Evolutionary conservation across 2,113 vertebrate genomes (phyloP).

Genomic region (Oxyruncus cristatus): DNA sequence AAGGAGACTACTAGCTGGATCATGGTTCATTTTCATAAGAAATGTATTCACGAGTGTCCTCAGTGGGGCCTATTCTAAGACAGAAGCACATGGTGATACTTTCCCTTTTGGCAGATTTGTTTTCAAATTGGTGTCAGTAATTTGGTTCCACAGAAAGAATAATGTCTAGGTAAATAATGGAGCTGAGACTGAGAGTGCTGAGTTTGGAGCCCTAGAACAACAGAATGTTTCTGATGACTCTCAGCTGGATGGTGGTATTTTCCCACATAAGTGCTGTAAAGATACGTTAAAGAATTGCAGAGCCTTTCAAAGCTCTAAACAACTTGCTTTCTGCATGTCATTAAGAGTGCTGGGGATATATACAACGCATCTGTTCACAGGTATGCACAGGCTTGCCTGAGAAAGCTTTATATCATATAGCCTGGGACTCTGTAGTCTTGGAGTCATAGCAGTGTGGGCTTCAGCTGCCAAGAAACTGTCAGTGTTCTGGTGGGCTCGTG

Average conservation of each 20-base stretch:
- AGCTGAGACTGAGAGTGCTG: constrained; percentile 40
- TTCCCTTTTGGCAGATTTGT: constrained; percentile 60
- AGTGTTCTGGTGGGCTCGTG: not conserved
- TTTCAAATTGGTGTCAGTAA: constrained; percentile 39
- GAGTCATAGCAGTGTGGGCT: not conserved
- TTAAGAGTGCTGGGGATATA: constrained; percentile 60
- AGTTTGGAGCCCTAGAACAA: constrained; percentile 48
- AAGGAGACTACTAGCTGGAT: not conserved
- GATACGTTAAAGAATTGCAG: constrained; percentile 47
- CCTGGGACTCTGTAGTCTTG: not conserved
- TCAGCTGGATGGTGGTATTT: constrained; percentile 59
- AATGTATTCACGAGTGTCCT: constrained; percentile 13
- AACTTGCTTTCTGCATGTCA: constrained; percentile 52
- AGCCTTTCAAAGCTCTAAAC: constrained; percentile 62
- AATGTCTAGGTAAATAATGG: constrained; percentile 57
- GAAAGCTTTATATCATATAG: constrained; percentile 15
- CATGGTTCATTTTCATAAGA: not conserved
- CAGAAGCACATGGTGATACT: constrained; percentile 39
- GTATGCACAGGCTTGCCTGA: constrained; percentile 4
- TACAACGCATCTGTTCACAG: constrained; percentile 56
- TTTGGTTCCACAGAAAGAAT: constrained; percentile 46
- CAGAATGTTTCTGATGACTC: constrained; percentile 57
- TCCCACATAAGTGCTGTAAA: constrained; percentile 67
- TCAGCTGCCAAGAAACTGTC: constrained; percentile 6
- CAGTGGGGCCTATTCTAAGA: constrained; percentile 11